Base-by-base conservation (phyloP, 2,113 vertebrate species). In the Porphyrio hochstetteri region DNA sequence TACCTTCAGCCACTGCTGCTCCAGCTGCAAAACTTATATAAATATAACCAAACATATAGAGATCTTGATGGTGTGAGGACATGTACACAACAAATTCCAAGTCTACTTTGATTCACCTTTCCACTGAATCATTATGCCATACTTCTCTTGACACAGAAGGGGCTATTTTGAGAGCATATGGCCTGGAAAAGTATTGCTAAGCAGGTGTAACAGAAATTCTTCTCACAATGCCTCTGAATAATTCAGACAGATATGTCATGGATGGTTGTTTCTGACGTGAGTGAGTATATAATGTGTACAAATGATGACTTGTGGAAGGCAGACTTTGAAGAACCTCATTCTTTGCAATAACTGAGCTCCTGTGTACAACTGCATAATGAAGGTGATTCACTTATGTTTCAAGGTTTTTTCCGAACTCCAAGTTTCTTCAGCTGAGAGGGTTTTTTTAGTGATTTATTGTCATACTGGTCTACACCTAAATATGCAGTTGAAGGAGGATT, bases 161-260 rank as follows among this genome's bases (percentile, higher is more conserved):
- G 68, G 33, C 68, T 81, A 86, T 86, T 94, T 91, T 80, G 86
- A 75, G 83, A 94, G 69, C 64, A 75, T 88, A 82, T 92, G 83
- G 80, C 83, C 65, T 95, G 64, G 60, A 91, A 95, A 97, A 83
- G 28, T 64, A 70, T 90, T 78, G 38, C 77, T 92, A 59, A 88
- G 91, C 76, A 93, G 64, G 53, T 92, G 35, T 75, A 88, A 83
- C 61, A 56, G 56, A 77, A 91, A 68, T 84, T 93, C 24, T 82
- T 91, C 77, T 89, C 56, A 10, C 71, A 77, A 93, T 70, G 60
- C 35, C 33, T 86, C 64, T 42, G 75, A 78, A 75, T 96, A 91
- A 95, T 89, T 94, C 72, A 91, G 72, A 92, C 61, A 91, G 75
- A 84, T 96, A 57, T 6, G 69, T 88, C 77, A 89, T 38, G 86